A percentile compares a stretch with the other conserved stretches of the same genome.
Conservation (phyloP, 2,888 invertebrate genomes). For the Orthosia incerta region DNA sequence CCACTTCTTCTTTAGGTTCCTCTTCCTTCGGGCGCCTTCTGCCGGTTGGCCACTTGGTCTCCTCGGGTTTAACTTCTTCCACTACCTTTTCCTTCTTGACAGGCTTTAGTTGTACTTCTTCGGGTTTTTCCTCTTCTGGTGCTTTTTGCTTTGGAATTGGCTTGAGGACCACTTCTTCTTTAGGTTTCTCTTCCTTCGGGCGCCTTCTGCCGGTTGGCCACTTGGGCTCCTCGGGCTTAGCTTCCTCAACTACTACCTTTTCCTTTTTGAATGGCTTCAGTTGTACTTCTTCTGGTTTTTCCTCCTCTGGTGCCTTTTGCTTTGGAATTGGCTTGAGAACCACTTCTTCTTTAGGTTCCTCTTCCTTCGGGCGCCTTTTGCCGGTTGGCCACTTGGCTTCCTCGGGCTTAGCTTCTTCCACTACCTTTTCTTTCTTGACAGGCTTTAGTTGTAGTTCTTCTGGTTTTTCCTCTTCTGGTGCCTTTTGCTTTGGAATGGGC, state of each 20-base stretch:
- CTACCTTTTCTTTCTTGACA: constrained; percentile 19
- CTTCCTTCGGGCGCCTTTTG: constrained; percentile 11
- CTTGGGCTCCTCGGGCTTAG: constrained; percentile 7
- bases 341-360: constrained; percentile 19
- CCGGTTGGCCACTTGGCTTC: constrained; percentile 21
- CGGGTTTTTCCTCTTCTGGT: neutral
- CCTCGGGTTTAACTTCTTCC: constrained; percentile 60
- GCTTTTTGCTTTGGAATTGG: constrained; percentile 11
- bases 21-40: constrained; percentile 35
- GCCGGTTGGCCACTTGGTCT: constrained; percentile 28
- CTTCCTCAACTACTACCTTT: constrained; percentile 14
- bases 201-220: constrained; percentile 20
- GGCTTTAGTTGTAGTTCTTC: constrained; percentile 23
- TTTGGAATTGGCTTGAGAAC: constrained; percentile 7
- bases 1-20: constrained; percentile 69
- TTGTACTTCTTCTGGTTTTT: constrained; percentile 7
- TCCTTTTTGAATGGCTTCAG: neutral
- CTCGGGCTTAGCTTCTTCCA: constrained; percentile 27
- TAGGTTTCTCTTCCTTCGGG: constrained; percentile 8
- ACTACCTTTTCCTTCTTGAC: constrained; percentile 19
- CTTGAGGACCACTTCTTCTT: constrained; percentile 21
- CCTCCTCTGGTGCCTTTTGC: constrained; percentile 18
- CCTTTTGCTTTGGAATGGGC: constrained; percentile 15
- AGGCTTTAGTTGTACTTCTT: constrained; percentile 15
- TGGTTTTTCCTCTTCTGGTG: constrained; percentile 21